Base-by-base conservation (phyloP, 1,140 invertebrate species). In the Atta cephalotes region DNA sequence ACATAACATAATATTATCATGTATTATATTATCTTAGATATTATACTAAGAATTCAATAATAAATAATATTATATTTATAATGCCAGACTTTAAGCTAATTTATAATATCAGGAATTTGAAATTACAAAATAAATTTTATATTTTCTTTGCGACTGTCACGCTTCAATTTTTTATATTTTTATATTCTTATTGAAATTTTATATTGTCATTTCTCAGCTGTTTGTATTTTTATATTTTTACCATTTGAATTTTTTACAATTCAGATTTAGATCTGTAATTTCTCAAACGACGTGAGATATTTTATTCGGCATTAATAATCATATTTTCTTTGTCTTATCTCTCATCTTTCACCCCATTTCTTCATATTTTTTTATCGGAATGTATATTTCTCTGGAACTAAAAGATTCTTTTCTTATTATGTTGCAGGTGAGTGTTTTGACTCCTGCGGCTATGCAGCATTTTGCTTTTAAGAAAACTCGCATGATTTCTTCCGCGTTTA, bases 401-500 rank as follows among this genome's bases (percentile, higher is more conserved):
- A 84, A 62, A 31, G 53, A 49, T 74, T 60, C 21, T 62, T 62
- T 25, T 62, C 39, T 84, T 18, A n/a, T 72, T 82, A 31, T 76
- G 80, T 84, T 84, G 28, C 70, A 76, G 70, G 70, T 84, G 70
- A 84, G 80, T 51, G 53, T 84, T 49, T 84, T 84, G 53, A 58
- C 14, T 49, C 70, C 70, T 51, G 70, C 80, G 80, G 70, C 39
- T 84, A 82, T 62, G 70, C 70, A 56, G 70, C 28, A 51, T 76
- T 28, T 35, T 25, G 25, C 25, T 84, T 84, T 84, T 74, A 76
- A 74, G 70, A 49, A 74, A 84, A 84, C 25, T 76, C 56, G 56
- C 80, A 62, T 63, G 70, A 63, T 35, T 25, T 76, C 70, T 84
- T 56, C 39, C 70, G n/a, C 31, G 45, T 84, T 63, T 62, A 62